phyloP scores from a whole-genome alignment of 1,140 invertebrate genomes.

The Ooceraea biroi region DNA sequence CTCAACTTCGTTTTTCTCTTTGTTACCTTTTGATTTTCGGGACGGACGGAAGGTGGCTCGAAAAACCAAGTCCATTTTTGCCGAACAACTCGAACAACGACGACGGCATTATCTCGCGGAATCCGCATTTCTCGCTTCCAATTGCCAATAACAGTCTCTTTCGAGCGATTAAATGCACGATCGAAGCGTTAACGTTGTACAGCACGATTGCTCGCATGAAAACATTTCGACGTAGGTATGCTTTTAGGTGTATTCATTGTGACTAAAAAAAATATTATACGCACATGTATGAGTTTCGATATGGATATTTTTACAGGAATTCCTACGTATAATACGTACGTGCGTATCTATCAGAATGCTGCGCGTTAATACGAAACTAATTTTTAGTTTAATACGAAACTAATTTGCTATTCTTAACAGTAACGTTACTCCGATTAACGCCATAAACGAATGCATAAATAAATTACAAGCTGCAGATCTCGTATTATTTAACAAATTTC shows the following conservation, averaged over 20 bases:
- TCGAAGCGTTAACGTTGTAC: slow-evolving; percentile 32
- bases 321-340: slow-evolving; percentile 5
- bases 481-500: too few species aligned
- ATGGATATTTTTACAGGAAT: slow-evolving; percentile 12
- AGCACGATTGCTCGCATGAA: background rate
- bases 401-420: too few species aligned
- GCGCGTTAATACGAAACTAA: background rate
- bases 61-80: slow-evolving; percentile 64
- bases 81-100: slow-evolving; percentile 52
- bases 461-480: slow-evolving; percentile 26
- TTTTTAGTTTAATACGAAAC: too few species aligned
- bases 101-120: background rate
- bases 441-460: background rate
- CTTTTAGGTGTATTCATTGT: background rate
- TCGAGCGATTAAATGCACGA: slow-evolving; percentile 12
- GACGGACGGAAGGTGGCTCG: slow-evolving; percentile 75
- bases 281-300: slow-evolving; percentile 6
- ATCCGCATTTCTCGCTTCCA: background rate
- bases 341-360: slow-evolving; percentile 14
- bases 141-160: slow-evolving; percentile 14
- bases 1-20: slow-evolving; percentile 43
- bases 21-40: slow-evolving; percentile 75
- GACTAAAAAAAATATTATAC: slow-evolving; percentile 17
- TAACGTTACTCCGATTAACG: too few species aligned
- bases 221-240: slow-evolving; percentile 10